These are phyloP conservation scores for Scomber scombrus DNA, from an alignment of 2,113 vertebrate genomes.

Conservation along the genomic window DNA sequence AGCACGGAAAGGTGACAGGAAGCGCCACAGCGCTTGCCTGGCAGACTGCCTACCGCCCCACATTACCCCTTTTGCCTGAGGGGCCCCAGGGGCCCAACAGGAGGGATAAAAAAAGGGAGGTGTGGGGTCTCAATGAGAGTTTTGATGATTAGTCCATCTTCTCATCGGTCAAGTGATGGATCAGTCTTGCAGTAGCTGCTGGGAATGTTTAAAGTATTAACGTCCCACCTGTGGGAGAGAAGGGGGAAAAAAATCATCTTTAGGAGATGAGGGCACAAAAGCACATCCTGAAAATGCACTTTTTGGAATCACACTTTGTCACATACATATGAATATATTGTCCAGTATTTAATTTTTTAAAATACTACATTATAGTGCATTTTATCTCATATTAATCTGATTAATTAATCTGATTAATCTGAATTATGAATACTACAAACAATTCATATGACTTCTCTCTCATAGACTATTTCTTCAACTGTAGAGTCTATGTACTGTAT, in stretches of 20 bases:
- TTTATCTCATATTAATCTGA: no score
- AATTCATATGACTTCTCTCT: no score
- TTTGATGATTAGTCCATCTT: constrained; percentile 61
- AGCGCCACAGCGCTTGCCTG: constrained; percentile 67
- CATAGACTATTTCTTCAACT: no score
- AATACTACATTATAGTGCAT: no score
- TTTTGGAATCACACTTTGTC: no score
- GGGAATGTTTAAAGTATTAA: background rate
- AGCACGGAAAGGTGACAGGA: constrained; percentile 80
- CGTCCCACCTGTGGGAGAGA: background rate
- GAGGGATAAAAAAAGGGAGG: background rate
- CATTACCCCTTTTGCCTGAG: constrained; percentile 53
- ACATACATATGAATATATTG: no score
- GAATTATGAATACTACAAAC: no score
- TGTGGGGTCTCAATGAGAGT: background rate
- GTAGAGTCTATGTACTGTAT: no score
- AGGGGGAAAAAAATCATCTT: background rate
- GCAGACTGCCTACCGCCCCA: constrained; percentile 60
- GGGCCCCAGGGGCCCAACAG: constrained; percentile 32
- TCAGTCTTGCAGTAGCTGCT: background rate
- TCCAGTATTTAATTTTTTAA: no score
- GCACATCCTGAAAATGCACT: no score
- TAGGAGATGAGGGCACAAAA: no score
- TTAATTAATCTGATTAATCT: no score
- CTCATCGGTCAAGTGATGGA: background rate